A percentile compares a stretch with the other conserved stretches of the same genome.
Conservation (phyloP, 2,797 vertebrate genomes). For the Enteromius mattozi region DNA sequence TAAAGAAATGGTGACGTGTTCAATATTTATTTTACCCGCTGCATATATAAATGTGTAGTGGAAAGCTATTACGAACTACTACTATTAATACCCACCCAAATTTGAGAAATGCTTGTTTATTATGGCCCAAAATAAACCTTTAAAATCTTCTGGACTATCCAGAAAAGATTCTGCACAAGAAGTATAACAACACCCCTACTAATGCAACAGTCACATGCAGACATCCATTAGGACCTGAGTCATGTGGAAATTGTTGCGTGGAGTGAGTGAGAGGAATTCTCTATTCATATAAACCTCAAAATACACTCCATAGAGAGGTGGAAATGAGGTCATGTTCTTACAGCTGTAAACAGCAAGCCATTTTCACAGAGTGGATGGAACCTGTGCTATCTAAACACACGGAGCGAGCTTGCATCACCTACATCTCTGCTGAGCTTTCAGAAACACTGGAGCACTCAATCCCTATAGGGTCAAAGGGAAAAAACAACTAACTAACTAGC, state of each 20-base stretch:
- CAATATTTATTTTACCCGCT: too few species aligned
- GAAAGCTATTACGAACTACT: too few species aligned
- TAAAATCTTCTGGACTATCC: neutral
- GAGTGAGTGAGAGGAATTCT: slow-evolving; percentile 4
- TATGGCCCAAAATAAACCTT: neutral
- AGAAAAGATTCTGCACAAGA: neutral
- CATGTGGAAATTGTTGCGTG: slow-evolving; percentile 2
- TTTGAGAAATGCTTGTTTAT: neutral
- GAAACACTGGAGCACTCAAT: neutral
- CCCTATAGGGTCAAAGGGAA: neutral
- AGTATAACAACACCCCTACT: neutral
- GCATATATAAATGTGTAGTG: neutral
- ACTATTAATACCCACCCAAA: neutral
- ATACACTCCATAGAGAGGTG: slow-evolving; percentile 23
- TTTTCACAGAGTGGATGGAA: slow-evolving; percentile 13
- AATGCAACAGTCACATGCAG: slow-evolving; percentile 4
- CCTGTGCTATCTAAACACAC: neutral
- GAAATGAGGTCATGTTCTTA: slow-evolving; percentile 29
- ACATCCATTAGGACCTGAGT: neutral
- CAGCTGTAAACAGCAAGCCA: slow-evolving; percentile 6
- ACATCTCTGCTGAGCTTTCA: neutral
- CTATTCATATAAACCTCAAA: slow-evolving; percentile 31
- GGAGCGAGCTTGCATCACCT: neutral
- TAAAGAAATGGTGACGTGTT: too few species aligned
- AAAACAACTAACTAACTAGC: neutral